phyloP scores from a whole-genome alignment of 2,797 vertebrate species.

The Glyptemys insculpta region DNA sequence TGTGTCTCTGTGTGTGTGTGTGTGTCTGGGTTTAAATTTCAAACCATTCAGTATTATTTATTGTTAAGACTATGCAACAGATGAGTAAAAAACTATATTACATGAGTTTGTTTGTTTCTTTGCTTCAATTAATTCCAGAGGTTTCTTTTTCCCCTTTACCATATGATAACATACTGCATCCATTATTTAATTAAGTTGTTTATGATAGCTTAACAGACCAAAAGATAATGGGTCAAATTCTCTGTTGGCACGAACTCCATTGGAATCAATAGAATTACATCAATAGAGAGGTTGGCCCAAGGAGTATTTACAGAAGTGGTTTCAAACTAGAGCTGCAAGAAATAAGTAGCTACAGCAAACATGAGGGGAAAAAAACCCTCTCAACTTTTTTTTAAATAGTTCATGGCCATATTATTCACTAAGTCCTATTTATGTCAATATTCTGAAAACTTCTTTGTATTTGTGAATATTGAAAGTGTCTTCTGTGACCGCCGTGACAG shows the following conservation, averaged over 20 bases:
- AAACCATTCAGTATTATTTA: neutral
- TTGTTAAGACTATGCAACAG: neutral
- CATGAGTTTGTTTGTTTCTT: neutral
- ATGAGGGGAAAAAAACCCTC: slow-evolving; percentile 20
- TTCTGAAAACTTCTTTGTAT: too few relatives aligned
- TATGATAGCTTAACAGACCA: neutral
- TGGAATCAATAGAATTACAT: slow-evolving; percentile 7
- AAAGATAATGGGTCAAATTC: slow-evolving; percentile 1
- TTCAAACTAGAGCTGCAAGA: slow-evolving; percentile 54
- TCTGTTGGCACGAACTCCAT: neutral
- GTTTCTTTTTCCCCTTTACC: neutral
- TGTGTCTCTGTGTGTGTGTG: too few relatives aligned
- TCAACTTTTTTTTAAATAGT: too few relatives aligned
- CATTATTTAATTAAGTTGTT: neutral
- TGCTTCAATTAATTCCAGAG: neutral
- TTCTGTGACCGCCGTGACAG: too few relatives aligned
- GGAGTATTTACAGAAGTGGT: slow-evolving; percentile 61
- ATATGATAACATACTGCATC: neutral
- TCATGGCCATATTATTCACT: too few relatives aligned
- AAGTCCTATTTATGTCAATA: too few relatives aligned
- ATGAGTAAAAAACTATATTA: neutral
- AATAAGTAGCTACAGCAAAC: slow-evolving; percentile 32
- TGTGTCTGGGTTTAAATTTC: neutral
- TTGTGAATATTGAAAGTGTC: too few relatives aligned
- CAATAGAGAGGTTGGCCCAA: neutral